These are phyloP conservation scores for Anastatus disparis DNA, from an alignment of 1,140 invertebrate genomes.

Conservation along the genomic window DNA sequence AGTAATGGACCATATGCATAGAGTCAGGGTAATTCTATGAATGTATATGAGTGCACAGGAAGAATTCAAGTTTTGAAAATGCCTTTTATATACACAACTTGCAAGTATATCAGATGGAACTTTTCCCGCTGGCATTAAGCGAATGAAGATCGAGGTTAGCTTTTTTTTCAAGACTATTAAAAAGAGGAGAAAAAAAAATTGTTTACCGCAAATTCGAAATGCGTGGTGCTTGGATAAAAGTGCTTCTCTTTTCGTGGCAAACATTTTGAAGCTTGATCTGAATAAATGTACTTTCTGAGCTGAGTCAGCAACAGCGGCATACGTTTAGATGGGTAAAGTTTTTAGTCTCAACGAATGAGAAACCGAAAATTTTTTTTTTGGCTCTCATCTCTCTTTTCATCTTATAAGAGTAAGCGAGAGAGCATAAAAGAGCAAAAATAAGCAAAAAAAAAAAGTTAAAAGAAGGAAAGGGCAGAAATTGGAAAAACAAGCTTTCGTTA, in stretches of 20 bases:
- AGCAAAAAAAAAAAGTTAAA: too few relatives aligned
- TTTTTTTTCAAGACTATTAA: too few relatives aligned
- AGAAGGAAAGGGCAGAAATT: neutral
- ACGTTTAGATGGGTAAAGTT: conserved; percentile 15
- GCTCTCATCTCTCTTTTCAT: neutral
- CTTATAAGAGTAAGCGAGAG: conserved; percentile 29
- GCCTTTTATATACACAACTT: too few relatives aligned
- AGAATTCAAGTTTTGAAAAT: conserved; percentile 10
- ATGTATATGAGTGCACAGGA: neutral
- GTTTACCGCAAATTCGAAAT: neutral
- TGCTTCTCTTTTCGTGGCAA: neutral
- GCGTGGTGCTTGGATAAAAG: neutral
- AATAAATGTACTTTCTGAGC: neutral
- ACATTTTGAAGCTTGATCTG: neutral
- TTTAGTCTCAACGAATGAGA: conserved; percentile 31
- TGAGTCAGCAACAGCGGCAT: neutral
- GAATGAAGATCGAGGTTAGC: neutral
- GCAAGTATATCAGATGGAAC: too few relatives aligned
- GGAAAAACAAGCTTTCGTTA: neutral
- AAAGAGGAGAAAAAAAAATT: too few relatives aligned
- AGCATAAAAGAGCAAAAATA: conserved; percentile 35
- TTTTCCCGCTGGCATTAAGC: too few relatives aligned
- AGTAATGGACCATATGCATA: neutral
- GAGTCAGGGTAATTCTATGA: neutral
- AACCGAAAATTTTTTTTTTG: conserved; percentile 44